Conservation (phyloP, 2,797 vertebrate genomes). For the Lacerta bilineata region DNA sequence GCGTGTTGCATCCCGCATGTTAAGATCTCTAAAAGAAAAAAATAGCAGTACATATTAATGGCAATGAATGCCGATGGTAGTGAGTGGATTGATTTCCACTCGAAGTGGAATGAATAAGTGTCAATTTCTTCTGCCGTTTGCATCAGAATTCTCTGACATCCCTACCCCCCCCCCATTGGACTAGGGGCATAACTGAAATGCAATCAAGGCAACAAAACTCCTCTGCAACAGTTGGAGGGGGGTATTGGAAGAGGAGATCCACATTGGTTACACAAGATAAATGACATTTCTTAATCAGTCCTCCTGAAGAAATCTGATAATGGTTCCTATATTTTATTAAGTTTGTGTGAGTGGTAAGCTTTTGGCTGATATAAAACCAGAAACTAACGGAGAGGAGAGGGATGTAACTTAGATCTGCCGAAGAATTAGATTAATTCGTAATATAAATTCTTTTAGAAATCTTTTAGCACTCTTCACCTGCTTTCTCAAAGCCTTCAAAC, state of each 20-base stretch:
- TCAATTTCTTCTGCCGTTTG: too few species aligned
- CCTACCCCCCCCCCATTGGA: too few species aligned
- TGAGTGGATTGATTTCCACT: too few species aligned
- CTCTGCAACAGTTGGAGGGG: neutral
- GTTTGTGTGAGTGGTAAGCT: neutral
- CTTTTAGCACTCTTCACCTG: neutral
- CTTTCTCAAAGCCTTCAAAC: conserved; percentile 51
- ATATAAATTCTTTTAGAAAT: conserved; percentile 51
- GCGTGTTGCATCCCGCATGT: too few species aligned
- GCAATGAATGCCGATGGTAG: too few species aligned
- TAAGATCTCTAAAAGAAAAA: too few species aligned
- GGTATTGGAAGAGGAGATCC: neutral
- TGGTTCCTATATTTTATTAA: neutral
- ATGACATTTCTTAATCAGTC: neutral
- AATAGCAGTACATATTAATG: too few species aligned
- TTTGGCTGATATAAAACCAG: neutral
- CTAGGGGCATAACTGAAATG: too few species aligned
- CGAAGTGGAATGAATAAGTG: too few species aligned
- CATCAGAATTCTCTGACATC: too few species aligned
- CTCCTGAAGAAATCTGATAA: neutral
- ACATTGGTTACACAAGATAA: neutral
- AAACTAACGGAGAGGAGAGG: neutral
- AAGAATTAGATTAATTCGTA: conserved; percentile 35
- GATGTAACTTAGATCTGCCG: conserved; percentile 27
- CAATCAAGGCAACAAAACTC: too few species aligned